A percentile compares a stretch with the other conserved stretches of the same genome.
These are phyloP conservation scores for Trissonchulus latispiculum DNA, from an alignment of 2,888 invertebrate genomes.

Conservation along the genomic window DNA sequence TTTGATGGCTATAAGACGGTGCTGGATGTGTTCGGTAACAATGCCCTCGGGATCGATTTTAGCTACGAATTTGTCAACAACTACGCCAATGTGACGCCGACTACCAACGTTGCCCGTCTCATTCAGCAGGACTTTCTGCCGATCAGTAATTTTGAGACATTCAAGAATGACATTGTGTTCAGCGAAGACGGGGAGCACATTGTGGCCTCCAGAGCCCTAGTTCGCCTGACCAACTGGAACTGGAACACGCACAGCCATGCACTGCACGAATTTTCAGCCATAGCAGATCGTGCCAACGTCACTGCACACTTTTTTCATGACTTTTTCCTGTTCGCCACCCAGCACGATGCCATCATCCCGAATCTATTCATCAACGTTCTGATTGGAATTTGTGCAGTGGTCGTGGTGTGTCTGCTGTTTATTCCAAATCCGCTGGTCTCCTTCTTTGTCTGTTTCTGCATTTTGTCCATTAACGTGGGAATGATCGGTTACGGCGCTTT, in stretches of 20 bases:
- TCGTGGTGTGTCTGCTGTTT: not conserved
- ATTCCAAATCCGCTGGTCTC: not conserved
- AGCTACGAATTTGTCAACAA: not conserved
- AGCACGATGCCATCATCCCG: slow-evolving; percentile 1
- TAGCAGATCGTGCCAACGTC: not conserved
- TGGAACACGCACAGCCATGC: not conserved
- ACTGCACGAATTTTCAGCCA: not conserved
- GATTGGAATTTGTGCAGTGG: not conserved
- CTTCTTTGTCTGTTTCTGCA: not conserved
- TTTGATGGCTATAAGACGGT: not conserved
- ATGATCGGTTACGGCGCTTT: slow-evolving; percentile 5
- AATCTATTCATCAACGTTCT: not conserved
- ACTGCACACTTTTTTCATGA: slow-evolving; percentile 1
- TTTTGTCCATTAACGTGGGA: slow-evolving; percentile 3
- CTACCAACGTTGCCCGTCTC: not conserved
- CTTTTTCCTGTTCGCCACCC: slow-evolving; percentile 4
- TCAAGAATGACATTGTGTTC: not conserved
- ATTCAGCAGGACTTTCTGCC: not conserved
- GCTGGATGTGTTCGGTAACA: not conserved
- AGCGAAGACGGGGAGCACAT: not conserved
- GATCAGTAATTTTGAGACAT: not conserved
- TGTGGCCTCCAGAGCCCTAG: not conserved
- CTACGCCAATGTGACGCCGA: not conserved
- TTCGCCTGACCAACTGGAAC: not conserved
- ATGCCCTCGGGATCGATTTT: not conserved